Conservation (phyloP, 2,888 invertebrate genomes). For the Merodon equestris region DNA sequence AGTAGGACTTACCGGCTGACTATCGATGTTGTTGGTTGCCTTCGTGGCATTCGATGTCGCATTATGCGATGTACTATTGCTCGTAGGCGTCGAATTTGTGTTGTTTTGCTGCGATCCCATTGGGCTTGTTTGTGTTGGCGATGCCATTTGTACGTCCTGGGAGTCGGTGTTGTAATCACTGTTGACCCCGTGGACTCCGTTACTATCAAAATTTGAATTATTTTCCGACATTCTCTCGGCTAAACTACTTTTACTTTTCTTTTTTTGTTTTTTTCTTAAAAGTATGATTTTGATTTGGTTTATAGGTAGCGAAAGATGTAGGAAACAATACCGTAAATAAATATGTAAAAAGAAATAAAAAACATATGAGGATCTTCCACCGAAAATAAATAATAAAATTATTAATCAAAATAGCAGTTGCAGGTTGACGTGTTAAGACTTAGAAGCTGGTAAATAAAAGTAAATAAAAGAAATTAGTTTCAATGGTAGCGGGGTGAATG, state of each 20-base stretch:
- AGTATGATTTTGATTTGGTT: conserved; percentile 27
- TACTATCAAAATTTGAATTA: conserved; percentile 78
- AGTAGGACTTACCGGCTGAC: conserved; percentile 74
- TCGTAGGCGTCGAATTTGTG: conserved; percentile 65
- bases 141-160: conserved; percentile 76
- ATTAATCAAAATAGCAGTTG: conserved; percentile 4
- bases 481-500: not conserved
- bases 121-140: conserved; percentile 78
- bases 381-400: conserved; percentile 34
- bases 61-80: conserved; percentile 62
- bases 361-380: conserved; percentile 58
- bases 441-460: conserved; percentile 8
- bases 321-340: conserved; percentile 52
- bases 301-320: conserved; percentile 56
- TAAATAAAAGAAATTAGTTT: not conserved
- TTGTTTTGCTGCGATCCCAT: conserved; percentile 70
- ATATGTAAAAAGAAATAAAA: conserved; percentile 62
- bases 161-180: conserved; percentile 70
- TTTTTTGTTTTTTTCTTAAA: conserved; percentile 19
- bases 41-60: conserved; percentile 71
- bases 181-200: conserved; percentile 71
- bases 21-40: conserved; percentile 70
- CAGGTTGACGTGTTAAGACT: not conserved
- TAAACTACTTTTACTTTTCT: conserved; percentile 51
- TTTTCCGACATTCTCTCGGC: conserved; percentile 75